phyloP scores from a whole-genome alignment of 2,113 vertebrate species.

The Hipposideros armiger region DNA sequence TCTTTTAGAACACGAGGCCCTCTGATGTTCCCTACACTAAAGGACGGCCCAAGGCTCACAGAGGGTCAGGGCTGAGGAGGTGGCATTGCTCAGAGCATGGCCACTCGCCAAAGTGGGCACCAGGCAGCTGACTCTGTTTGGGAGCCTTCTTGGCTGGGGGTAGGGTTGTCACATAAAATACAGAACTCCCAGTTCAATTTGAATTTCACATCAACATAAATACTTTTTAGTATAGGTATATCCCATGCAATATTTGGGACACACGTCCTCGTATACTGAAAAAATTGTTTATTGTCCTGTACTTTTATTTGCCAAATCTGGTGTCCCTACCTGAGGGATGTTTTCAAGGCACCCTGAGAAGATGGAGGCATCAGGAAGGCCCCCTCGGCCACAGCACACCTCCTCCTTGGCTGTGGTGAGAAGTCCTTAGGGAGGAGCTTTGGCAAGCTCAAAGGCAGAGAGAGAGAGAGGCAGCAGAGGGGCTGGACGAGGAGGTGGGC shows the following conservation, averaged over 20 bases:
- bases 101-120: not conserved
- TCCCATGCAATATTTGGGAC: not conserved
- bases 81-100: not conserved
- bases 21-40: not conserved
- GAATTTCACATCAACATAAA: not conserved
- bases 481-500: too few relatives aligned
- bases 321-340: not conserved
- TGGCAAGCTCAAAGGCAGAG: not conserved
- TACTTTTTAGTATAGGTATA: not conserved
- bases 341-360: not conserved
- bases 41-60: not conserved
- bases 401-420: not conserved
- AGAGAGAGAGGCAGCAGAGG: not conserved
- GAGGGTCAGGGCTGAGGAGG: not conserved
- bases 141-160: not conserved
- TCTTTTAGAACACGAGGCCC: not conserved
- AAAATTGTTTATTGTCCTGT: not conserved
- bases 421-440: not conserved
- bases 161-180: not conserved
- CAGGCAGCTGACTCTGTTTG: not conserved
- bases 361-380: not conserved
- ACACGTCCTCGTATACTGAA: not conserved
- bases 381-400: rapidly evolving
- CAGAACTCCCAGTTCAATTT: not conserved
- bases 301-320: slow-evolving; percentile 1